Conservation (phyloP, 2,113 vertebrate species). For the Hemiscyllium ocellatum region DNA sequence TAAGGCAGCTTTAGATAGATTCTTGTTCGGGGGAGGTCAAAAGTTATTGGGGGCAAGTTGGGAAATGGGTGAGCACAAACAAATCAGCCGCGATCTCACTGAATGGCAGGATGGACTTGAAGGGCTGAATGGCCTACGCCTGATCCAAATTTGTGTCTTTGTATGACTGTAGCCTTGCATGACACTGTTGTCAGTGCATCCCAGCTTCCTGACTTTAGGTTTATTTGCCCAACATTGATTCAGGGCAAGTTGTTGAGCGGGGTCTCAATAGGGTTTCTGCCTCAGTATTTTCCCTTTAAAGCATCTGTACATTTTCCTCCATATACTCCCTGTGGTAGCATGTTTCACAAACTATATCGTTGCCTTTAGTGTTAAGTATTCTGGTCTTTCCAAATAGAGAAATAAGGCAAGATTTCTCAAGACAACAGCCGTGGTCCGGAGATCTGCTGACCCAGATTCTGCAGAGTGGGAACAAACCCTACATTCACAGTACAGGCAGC, state of each 20-base stretch:
- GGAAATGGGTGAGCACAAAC: too few relatives aligned
- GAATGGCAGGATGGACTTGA: too few relatives aligned
- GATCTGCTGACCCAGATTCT: background rate
- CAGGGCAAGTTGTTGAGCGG: background rate
- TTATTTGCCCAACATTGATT: background rate
- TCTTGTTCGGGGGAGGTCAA: too few relatives aligned
- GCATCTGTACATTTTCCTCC: background rate
- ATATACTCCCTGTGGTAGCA: background rate
- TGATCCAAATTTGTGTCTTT: too few relatives aligned
- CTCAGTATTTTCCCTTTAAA: background rate
- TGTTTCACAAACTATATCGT: background rate
- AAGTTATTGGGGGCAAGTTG: too few relatives aligned
- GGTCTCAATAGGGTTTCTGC: background rate
- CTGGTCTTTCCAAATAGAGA: background rate
- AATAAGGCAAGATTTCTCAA: background rate
- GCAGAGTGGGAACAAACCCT: background rate
- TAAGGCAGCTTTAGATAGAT: too few relatives aligned
- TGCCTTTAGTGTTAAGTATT: background rate
- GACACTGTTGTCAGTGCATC: background rate
- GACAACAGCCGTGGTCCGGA: background rate
- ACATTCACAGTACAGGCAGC: background rate
- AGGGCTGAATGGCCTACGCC: too few relatives aligned
- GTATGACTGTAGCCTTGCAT: background rate
- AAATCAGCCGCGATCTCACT: too few relatives aligned
- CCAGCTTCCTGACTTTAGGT: background rate